Evolutionary conservation across 2,797 vertebrate species (phyloP).

Genomic region (Melanotaenia pygmaea): DNA sequence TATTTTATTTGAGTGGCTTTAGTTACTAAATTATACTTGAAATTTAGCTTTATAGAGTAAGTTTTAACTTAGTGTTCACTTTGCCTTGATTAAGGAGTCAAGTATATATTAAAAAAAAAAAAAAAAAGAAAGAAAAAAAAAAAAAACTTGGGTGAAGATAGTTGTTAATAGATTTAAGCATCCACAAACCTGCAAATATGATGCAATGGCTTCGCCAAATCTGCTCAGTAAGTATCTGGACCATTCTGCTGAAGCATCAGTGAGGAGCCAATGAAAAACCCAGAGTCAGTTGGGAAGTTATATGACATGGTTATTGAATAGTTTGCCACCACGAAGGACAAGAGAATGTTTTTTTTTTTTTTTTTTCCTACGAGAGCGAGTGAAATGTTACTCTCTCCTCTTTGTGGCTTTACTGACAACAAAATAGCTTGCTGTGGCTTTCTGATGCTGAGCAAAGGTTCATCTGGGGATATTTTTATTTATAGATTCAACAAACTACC

Average conservation of each 20-base stretch:
- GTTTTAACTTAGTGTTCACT: too few species aligned
- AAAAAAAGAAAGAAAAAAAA: too few species aligned
- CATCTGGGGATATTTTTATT: not conserved
- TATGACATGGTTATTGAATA: conserved; percentile 44
- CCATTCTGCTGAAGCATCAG: conserved; percentile 25
- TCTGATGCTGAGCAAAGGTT: conserved; percentile 8
- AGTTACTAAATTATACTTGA: too few species aligned
- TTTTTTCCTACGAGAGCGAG: conserved; percentile 9
- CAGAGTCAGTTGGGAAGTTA: conserved; percentile 27
- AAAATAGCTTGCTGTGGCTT: not conserved
- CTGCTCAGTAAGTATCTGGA: conserved; percentile 35
- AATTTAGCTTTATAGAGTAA: too few species aligned
- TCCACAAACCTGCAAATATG: not conserved
- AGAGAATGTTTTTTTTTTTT: not conserved
- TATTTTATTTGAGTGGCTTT: too few species aligned
- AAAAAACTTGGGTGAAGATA: not conserved
- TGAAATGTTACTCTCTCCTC: conserved; percentile 14
- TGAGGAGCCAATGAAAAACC: conserved; percentile 32
- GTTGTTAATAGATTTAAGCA: not conserved
- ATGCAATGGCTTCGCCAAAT: not conserved
- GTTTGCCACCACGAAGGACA: conserved; percentile 33
- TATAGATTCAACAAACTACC: not conserved
- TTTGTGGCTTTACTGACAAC: conserved; percentile 24
- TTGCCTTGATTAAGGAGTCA: not conserved
- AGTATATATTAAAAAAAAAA: not conserved